phyloP scores from a whole-genome alignment of 2,888 invertebrate genomes.

The Myopa tessellatipennis region DNA sequence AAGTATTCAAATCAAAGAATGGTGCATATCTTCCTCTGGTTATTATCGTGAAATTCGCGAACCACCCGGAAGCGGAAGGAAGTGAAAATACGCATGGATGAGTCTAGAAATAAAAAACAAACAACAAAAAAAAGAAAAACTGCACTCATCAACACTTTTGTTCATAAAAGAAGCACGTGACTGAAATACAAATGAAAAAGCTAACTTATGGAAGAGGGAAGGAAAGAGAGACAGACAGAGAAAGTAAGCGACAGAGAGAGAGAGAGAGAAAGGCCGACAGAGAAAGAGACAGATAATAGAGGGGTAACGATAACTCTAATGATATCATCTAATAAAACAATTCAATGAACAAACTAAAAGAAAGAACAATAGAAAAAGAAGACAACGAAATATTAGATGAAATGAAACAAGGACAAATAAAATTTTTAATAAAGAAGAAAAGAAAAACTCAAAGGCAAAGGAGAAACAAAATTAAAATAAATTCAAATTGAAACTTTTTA shows the following conservation, averaged over 20 bases:
- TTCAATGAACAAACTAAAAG: neutral
- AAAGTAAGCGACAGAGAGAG: neutral
- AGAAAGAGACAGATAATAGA: neutral
- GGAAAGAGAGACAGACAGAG: neutral
- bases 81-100: neutral
- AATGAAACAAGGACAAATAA: too few species aligned
- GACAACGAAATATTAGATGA: too few species aligned
- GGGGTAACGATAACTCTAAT: neutral
- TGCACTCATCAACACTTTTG: constrained; percentile 37
- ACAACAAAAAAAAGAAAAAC: neutral
- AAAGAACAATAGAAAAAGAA: neutral
- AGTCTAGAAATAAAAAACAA: neutral
- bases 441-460: too few species aligned
- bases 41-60: constrained; percentile 17
- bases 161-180: constrained; percentile 38
- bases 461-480: too few species aligned
- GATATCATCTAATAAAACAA: neutral
- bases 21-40: neutral
- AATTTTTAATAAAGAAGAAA: too few species aligned
- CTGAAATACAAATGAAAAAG: constrained; percentile 30
- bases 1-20: neutral
- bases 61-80: constrained; percentile 7
- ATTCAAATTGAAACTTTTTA: too few species aligned
- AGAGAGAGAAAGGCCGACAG: neutral
- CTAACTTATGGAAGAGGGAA: neutral